Evolutionary conservation across 2,888 invertebrate species (phyloP), one percentile per base, ranked within the genome.

Genomic region (Alviniconcha strummeri): DNA sequence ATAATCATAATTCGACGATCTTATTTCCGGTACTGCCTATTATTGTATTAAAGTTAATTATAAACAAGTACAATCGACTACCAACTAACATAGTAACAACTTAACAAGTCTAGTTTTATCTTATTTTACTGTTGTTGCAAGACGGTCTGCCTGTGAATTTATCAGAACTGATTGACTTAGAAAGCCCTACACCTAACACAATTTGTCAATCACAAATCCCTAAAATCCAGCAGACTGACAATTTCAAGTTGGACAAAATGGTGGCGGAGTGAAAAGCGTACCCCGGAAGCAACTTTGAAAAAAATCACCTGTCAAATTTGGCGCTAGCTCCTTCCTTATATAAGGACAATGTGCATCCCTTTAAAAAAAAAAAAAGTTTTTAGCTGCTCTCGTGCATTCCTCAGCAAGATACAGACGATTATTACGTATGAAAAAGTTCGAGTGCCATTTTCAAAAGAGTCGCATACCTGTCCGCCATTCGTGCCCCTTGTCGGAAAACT

Each of bases 391-490:
- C 69, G 17, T 13, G 13, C 60, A 60, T 60, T 13, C 17, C 5
- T 17, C 13, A 7, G 6, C 6, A 15, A 15, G 6, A 69, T 17
- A 15, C n/a, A 17, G 6, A 69, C n/a, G 69, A 6, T 60, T 60
- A 60, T 69, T 69, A 7, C 69, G n/a, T 69, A 17, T n/a, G 7
- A 17, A 17, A 69, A 69, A 74, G 8, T 52, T 74, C 11, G 3
- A 52, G 55, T 11, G 74, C 36, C 1, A 52, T 74, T 11, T 74
- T 13, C 52, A 15, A 57, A n/a, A 13, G 52, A 5, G 17, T 15
- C n/a, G 56, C 69, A 55, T 60, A 80, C 80, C 80, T 80, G 80
- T 67, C 80, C 80, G 80, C 80, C 80, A 80, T 80, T 80, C 54
- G 80, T 69, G 80, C 55, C 80, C 67, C 9, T 13, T 60, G 36